These are phyloP conservation scores for Stegana nigrithorax DNA, from an alignment of 2,888 invertebrate species.

Conservation along the genomic window DNA sequence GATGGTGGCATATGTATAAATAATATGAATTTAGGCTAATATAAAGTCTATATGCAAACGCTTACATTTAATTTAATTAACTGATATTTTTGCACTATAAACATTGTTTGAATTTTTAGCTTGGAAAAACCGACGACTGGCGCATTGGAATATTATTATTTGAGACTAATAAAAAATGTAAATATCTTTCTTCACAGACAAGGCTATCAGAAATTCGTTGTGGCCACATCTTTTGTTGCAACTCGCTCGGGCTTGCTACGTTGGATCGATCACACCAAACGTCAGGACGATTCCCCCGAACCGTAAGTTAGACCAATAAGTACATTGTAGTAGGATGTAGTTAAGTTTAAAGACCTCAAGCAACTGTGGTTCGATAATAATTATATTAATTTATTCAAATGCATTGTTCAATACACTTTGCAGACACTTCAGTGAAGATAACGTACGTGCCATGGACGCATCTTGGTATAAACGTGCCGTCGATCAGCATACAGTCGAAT, in stretches of 20 bases:
- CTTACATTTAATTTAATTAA: too few species aligned
- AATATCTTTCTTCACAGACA: conserved; percentile 76
- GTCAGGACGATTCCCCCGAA: conserved; percentile 73
- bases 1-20: too few species aligned
- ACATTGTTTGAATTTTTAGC: too few species aligned
- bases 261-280: conserved; percentile 82
- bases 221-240: conserved; percentile 87
- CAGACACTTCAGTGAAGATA: conserved; percentile 85
- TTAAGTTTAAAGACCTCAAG: not conserved
- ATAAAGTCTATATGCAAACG: too few species aligned
- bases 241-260: conserved; percentile 89
- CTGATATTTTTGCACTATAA: too few species aligned
- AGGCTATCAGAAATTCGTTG: conserved; percentile 89
- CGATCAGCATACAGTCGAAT: conserved; percentile 87
- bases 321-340: not conserved
- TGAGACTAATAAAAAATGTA: too few species aligned
- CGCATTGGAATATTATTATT: too few species aligned
- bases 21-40: too few species aligned
- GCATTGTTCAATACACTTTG: not conserved
- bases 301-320: conserved; percentile 71
- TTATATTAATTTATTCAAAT: not conserved
- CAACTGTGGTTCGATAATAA: not conserved
- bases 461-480: conserved; percentile 93
- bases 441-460: conserved; percentile 85
- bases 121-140: too few species aligned